A percentile compares a stretch with the other conserved stretches of the same genome.
Conservation (phyloP, 92 coral and sea anemone genomes). For the Parazoanthus swiftii region DNA sequence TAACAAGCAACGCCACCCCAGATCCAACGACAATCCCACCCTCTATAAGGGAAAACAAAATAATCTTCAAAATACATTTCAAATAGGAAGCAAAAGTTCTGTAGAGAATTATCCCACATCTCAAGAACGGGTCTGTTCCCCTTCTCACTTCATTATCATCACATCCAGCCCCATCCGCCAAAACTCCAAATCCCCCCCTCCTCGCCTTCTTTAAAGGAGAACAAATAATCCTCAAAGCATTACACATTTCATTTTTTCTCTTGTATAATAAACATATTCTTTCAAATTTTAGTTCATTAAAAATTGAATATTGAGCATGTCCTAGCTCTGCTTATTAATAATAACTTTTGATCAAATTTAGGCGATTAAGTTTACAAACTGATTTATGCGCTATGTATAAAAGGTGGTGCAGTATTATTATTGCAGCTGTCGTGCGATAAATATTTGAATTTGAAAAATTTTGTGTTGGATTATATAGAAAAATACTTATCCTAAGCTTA, state of each 20-base stretch:
- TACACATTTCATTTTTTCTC: neutral
- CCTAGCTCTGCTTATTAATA: neutral
- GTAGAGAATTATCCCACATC: too few species aligned
- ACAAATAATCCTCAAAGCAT: neutral
- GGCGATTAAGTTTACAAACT: neutral
- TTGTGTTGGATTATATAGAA: neutral
- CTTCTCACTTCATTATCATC: too few species aligned
- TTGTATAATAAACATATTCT: neutral
- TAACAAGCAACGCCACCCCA: too few species aligned
- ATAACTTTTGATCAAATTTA: neutral
- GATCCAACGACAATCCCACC: too few species aligned
- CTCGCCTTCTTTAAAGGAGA: neutral
- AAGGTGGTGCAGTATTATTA: neutral
- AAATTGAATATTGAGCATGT: neutral
- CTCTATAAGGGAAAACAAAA: too few species aligned
- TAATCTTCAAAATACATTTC: too few species aligned
- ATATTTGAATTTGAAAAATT: neutral
- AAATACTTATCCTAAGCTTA: slow-evolving; percentile 25
- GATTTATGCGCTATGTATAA: neutral
- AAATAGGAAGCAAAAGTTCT: too few species aligned
- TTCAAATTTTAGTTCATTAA: neutral
- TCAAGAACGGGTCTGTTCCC: too few species aligned
- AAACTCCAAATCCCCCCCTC: neutral
- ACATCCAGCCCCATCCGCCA: too few species aligned
- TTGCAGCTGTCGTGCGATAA: neutral